A percentile compares a stretch with the other conserved stretches of the same genome.
Evolutionary conservation across 2,888 invertebrate species (phyloP).

Genomic region (Ischnus inquisitorius): DNA sequence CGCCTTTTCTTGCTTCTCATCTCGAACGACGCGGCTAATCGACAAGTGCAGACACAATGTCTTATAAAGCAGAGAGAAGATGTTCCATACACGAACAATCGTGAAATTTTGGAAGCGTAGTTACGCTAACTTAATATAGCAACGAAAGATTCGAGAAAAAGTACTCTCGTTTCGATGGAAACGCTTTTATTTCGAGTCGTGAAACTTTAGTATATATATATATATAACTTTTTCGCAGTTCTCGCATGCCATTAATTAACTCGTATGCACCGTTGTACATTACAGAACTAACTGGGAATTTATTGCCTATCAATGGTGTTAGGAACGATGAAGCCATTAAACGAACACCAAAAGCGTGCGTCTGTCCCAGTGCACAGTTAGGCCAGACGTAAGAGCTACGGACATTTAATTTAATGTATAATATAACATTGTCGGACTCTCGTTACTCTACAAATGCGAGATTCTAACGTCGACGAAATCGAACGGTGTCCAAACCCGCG

Average conservation of each 20-base stretch:
- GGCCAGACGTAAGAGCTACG: neutral
- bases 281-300: conserved; percentile 73
- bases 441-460: too few species aligned
- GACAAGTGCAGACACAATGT: conserved; percentile 3
- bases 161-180: too few species aligned
- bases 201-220: too few species aligned
- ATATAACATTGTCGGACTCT: neutral
- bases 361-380: conserved; percentile 3
- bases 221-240: neutral
- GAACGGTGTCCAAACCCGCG: too few species aligned
- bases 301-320: conserved; percentile 75
- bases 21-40: neutral
- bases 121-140: too few species aligned
- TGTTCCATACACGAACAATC: neutral
- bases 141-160: too few species aligned
- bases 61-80: neutral
- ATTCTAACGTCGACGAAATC: too few species aligned
- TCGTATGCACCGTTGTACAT: conserved; percentile 65
- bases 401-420: neutral
- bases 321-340: conserved; percentile 71
- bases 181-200: too few species aligned
- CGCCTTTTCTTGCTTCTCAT: conserved; percentile 27
- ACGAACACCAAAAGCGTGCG: conserved; percentile 47
- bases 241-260: conserved; percentile 25
- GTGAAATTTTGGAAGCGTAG: too few species aligned